Base-by-base conservation (phyloP, 2,113 vertebrate species). In the Mionectes macconnelli region DNA sequence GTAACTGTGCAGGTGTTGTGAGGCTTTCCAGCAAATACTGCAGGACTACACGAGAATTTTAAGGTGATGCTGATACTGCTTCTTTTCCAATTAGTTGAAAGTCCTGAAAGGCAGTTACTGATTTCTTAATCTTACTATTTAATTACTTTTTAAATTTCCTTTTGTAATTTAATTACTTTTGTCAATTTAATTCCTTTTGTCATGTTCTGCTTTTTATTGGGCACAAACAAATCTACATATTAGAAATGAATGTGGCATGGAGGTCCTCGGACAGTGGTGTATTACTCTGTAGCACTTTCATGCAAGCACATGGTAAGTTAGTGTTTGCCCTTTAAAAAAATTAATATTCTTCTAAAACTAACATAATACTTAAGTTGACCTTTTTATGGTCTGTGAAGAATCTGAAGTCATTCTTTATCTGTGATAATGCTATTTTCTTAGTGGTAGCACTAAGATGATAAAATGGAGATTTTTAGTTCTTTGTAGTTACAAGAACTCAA, bases 1-100 rank as follows among this genome's bases (percentile, higher is more conserved):
- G 4, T 6, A 37, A 8, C 63, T 5, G 9, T 17, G 44, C 72
- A 64, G 55, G 55, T 52, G 44, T 1, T 35, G 6, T 10, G 66
- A 50, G 80, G 55, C 67, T 84, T 84, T 66, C 47, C 77, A 35
- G n/a, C 42, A 70, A 22, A 22, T 15, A 24, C 55, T 45, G 35
- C 0, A 0, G 14, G 12, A 5, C n/a, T 40, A 19, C 18, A 7
- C 6, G 75, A 42, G 53, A 35, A 73, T 45, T 76, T 57, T 27
- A 9, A 53, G 56, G 45, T 9, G 8, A 21, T 90, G 27, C 21
- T 63, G 72, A 16, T 84, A n/a, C 14, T 50, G 18, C 44, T 90
- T 31, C 44, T 0, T 0, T 89, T 90, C 35, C 56, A 42, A 7
- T 56, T 55, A 83, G 30, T 3, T 84, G 68, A 64, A 44, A 86